A percentile compares a stretch with the other conserved stretches of the same genome.
Conservation (phyloP, 2,113 vertebrate species). For the Forbesichthys agassizii region DNA sequence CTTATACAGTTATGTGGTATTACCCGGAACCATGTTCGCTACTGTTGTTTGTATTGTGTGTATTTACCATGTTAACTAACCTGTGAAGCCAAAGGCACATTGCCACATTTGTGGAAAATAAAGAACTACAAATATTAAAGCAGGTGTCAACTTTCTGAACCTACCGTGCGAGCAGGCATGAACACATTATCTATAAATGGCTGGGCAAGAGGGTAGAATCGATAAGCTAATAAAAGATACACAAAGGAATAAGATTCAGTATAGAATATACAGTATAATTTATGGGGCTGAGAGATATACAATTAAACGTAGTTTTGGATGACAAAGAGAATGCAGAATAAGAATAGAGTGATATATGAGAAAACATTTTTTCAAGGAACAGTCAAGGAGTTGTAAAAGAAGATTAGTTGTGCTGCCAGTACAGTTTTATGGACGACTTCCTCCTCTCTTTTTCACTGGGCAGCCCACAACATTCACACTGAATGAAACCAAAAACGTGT, state of each 20-base stretch:
- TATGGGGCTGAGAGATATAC: conserved; percentile 25
- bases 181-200: conserved; percentile 14
- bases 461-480: conserved; percentile 39
- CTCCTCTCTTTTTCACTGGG: conserved; percentile 70
- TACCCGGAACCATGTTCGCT: too few relatives aligned
- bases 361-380: conserved; percentile 38
- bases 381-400: conserved; percentile 54
- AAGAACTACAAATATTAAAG: not conserved
- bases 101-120: too few relatives aligned
- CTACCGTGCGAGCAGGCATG: conserved; percentile 7
- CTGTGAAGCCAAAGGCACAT: too few relatives aligned
- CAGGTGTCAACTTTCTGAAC: not conserved
- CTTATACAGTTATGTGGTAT: too few relatives aligned
- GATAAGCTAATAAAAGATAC: not conserved
- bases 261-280: not conserved
- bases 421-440: conserved; percentile 73
- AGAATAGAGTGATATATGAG: conserved; percentile 23
- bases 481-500: conserved; percentile 61
- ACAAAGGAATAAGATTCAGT: conserved; percentile 6
- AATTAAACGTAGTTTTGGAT: not conserved
- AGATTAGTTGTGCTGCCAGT: conserved; percentile 60
- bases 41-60: too few relatives aligned
- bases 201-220: conserved; percentile 2
- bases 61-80: too few relatives aligned
- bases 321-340: conserved; percentile 7